Evolutionary conservation across 2,797 vertebrate genomes (phyloP).

Genomic region (Sebastes baramenuke): DNA sequence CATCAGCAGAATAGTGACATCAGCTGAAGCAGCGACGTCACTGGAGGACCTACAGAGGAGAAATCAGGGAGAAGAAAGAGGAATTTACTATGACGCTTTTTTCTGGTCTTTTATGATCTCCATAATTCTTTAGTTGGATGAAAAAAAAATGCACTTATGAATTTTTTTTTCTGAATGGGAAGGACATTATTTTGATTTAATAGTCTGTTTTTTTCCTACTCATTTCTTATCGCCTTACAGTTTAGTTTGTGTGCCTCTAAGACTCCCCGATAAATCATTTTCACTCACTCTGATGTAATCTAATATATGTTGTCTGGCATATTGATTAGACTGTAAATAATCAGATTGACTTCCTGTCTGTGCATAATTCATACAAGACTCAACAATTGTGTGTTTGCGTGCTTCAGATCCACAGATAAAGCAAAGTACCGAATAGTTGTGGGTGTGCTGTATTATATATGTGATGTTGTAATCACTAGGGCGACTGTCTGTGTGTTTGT

Average conservation of each 20-base stretch:
- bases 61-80: not conserved
- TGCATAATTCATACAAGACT: not conserved
- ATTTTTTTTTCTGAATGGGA: not conserved
- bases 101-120: conserved; percentile 5
- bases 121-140: not conserved
- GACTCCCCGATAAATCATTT: not conserved
- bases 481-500: conserved; percentile 48
- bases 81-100: not conserved
- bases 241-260: not conserved
- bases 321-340: conserved; percentile 27
- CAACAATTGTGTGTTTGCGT: not conserved
- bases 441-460: not conserved
- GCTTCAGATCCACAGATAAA: not conserved
- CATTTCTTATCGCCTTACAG: not conserved
- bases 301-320: not conserved
- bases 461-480: conserved; percentile 45
- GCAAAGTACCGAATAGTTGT: not conserved
- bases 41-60: not conserved
- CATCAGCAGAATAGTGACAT: conserved; percentile 43
- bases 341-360: conserved; percentile 4
- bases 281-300: not conserved
- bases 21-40: conserved; percentile 36
- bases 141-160: not conserved
- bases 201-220: not conserved
- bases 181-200: not conserved